Evolutionary conservation across 2,888 invertebrate species (phyloP).

Genomic region (Tyria jacobaeae): DNA sequence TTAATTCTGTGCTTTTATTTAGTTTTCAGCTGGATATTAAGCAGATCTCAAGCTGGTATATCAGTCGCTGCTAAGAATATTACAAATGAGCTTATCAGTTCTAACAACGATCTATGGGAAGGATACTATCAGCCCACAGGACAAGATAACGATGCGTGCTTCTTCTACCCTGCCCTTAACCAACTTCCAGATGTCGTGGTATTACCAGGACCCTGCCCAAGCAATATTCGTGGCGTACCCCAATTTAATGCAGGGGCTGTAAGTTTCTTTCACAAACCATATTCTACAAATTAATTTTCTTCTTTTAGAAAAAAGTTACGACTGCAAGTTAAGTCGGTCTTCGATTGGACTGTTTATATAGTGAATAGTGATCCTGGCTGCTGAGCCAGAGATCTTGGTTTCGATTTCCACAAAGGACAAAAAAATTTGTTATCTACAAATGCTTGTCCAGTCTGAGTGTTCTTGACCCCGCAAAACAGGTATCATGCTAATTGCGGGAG

Average conservation of each 20-base stretch:
- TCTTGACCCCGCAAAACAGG: too few species aligned
- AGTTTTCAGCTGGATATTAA: slow-evolving; percentile 80
- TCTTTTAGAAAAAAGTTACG: too few species aligned
- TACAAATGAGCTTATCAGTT: slow-evolving; percentile 57
- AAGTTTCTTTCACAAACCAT: slow-evolving; percentile 44
- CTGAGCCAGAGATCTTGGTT: too few species aligned
- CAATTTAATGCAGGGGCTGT: slow-evolving; percentile 63
- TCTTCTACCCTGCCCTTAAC: slow-evolving; percentile 72
- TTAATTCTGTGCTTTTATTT: slow-evolving; percentile 11
- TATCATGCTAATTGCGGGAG: too few species aligned
- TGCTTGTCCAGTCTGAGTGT: too few species aligned
- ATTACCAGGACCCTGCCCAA: slow-evolving; percentile 63
- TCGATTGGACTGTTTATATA: too few species aligned
- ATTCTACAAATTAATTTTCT: background rate
- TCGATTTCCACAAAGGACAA: too few species aligned
- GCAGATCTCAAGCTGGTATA: slow-evolving; percentile 59
- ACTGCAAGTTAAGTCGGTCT: too few species aligned
- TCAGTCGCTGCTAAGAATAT: slow-evolving; percentile 51
- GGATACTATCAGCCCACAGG: slow-evolving; percentile 64
- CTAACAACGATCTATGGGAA: slow-evolving; percentile 63
- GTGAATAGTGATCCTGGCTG: too few species aligned
- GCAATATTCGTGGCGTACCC: slow-evolving; percentile 59
- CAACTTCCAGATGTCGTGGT: slow-evolving; percentile 56
- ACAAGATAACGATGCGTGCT: slow-evolving; percentile 67
- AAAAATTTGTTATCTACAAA: too few species aligned